Evolutionary conservation across 2,797 vertebrate genomes (phyloP).

Genomic region (Synaphobranchus kaupii): DNA sequence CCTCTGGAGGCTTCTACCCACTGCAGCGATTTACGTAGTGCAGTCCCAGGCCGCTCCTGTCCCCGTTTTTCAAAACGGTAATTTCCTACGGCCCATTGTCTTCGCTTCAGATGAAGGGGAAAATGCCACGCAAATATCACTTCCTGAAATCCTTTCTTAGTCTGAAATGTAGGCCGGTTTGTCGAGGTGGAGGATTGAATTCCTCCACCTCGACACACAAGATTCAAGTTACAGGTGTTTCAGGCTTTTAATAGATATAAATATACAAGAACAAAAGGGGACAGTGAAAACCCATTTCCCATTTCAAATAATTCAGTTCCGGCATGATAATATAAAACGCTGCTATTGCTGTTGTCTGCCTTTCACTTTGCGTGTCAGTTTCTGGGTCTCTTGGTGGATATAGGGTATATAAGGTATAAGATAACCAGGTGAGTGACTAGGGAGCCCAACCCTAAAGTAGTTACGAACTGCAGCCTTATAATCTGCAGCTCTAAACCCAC

Average conservation of each 20-base stretch:
- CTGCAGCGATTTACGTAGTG: neutral
- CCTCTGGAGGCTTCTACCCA: neutral
- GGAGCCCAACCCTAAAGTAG: neutral
- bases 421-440: neutral
- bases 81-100: neutral
- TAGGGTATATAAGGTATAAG: neutral
- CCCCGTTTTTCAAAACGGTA: neutral
- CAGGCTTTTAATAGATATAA: neutral
- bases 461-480: neutral
- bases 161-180: neutral
- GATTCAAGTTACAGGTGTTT: neutral
- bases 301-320: neutral
- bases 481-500: neutral
- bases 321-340: neutral
- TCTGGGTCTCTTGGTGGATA: neutral
- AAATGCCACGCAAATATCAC: neutral
- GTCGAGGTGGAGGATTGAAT: neutral
- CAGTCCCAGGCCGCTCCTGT: neutral
- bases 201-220: neutral
- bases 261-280: neutral
- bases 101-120: neutral
- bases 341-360: neutral
- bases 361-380: neutral
- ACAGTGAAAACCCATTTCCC: neutral
- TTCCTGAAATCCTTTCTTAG: neutral